A percentile compares a stretch with the other conserved stretches of the same genome.
phyloP scores from a whole-genome alignment of 2,113 vertebrate genomes.

The Rana temporaria region DNA sequence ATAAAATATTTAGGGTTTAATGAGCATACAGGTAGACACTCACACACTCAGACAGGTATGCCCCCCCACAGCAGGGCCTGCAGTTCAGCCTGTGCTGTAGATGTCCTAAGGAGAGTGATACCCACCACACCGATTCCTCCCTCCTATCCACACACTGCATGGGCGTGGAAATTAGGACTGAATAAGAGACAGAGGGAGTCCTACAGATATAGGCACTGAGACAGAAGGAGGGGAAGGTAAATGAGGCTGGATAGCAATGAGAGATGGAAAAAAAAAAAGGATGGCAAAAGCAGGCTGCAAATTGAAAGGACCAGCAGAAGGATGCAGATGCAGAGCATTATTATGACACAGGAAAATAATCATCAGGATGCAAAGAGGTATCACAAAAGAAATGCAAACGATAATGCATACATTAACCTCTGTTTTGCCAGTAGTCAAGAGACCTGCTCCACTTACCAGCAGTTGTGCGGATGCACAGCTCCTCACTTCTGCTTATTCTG shows the following conservation, averaged over 20 bases:
- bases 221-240: slow-evolving; percentile 18
- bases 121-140: slow-evolving; percentile 55
- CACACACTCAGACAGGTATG: background rate
- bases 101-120: slow-evolving; percentile 50
- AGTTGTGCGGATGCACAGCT: background rate
- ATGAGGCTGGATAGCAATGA: slow-evolving; percentile 21
- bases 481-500: background rate
- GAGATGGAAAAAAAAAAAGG: background rate
- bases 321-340: background rate
- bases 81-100: slow-evolving; percentile 1
- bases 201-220: background rate
- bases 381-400: background rate
- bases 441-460: slow-evolving; percentile 5
- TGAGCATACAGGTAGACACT: background rate
- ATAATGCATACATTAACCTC: slow-evolving; percentile 15
- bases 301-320: background rate
- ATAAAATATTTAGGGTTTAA: background rate
- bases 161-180: background rate
- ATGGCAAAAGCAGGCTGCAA: background rate
- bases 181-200: slow-evolving; percentile 6
- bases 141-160: slow-evolving; percentile 48
- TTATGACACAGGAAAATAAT: too few relatives aligned
- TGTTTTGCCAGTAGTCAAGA: background rate
- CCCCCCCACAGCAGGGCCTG: background rate
- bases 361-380: background rate